Base-by-base conservation (phyloP, 2,113 vertebrate genomes). In the Dolichallabes microphthalmus region DNA sequence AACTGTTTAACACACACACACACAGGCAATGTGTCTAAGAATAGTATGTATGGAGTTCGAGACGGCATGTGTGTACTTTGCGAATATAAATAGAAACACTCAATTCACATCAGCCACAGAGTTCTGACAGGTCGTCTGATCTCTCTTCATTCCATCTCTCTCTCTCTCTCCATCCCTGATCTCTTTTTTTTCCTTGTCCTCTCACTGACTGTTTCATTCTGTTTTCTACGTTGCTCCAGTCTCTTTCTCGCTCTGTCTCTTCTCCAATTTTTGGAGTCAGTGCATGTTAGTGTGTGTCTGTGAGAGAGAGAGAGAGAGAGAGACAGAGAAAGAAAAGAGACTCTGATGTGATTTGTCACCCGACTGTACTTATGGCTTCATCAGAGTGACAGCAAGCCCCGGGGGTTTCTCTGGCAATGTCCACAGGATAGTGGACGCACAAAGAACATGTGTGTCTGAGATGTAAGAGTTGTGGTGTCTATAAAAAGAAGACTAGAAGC, bases 281-380 rank as follows among this genome's bases (percentile, higher is more conserved):
- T 76, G 75, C 27, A 32, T 5, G 55, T 57, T 19, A 2, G 58
- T 5, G 58, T 12, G 9, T n/a, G 61, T n/a, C n/a, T n/a, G 61
- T 2, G 25, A n/a, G 61, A n/a, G 61, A 10, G 61, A 63, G 61
- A 0, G 64, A 30, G 14, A 30, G 27, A 68, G 64, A 32, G 64
- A 68, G 30, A 27, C 14, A 66, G 27, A 50, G 71, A 25, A 76
- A 17, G 68, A 39, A 57, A 10, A 55, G 11, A 32, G 52, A 82
- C 50, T 66, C 32, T 82, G 27, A 69, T 82, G 32, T 68, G 63
- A 82, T 55, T 69, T 82, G 80, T 53, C 80, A 82, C 20, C 80
- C 11, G 2, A 58, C 76, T 25, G 30, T 79, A 32, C 39, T 57
- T 25, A 35, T 39, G 30, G 1, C 76, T 60, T 79, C 30, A 60